A percentile compares a stretch with the other conserved stretches of the same genome.
Evolutionary conservation across 2,888 invertebrate species (phyloP).

Genomic region (Xestobium rufovillosum): DNA sequence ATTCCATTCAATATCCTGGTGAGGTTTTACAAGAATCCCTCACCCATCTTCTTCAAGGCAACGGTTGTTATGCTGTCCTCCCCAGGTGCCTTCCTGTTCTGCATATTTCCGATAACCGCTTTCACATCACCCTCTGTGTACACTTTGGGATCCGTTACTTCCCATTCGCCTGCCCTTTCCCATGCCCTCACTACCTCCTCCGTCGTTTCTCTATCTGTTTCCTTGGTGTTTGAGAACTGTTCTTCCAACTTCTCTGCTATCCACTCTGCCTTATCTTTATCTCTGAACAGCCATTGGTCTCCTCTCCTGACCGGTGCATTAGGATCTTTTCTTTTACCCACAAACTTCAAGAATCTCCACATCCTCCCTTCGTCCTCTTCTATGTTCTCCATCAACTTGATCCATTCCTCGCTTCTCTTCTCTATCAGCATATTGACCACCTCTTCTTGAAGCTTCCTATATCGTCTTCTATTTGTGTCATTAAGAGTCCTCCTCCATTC

Average conservation of each 20-base stretch:
- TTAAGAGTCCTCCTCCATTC: not conserved
- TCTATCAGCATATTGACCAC: not conserved
- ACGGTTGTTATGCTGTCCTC: constrained; percentile 1
- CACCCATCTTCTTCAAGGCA: too few relatives aligned
- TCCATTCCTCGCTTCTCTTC: constrained; percentile 2
- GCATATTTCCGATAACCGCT: not conserved
- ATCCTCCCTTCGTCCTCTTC: constrained; percentile 3
- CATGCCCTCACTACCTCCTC: not conserved
- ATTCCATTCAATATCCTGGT: too few relatives aligned
- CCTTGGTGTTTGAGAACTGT: not conserved
- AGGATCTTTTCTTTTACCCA: constrained; percentile 2
- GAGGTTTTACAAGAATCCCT: too few relatives aligned
- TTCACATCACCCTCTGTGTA: not conserved
- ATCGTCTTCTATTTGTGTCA: not conserved
- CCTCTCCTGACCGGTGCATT: constrained; percentile 1
- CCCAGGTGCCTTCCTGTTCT: not conserved
- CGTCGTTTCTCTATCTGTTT: not conserved
- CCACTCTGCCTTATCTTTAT: constrained; percentile 1
- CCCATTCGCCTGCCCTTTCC: not conserved
- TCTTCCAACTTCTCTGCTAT: not conserved
- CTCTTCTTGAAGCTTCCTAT: not conserved
- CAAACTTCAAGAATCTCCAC: constrained; percentile 1
- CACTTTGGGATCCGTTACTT: not conserved
- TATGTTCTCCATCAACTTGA: not conserved
- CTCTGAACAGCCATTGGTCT: not conserved